Conservation (phyloP, 2,797 vertebrate species). For the Austrolebias charrua region DNA sequence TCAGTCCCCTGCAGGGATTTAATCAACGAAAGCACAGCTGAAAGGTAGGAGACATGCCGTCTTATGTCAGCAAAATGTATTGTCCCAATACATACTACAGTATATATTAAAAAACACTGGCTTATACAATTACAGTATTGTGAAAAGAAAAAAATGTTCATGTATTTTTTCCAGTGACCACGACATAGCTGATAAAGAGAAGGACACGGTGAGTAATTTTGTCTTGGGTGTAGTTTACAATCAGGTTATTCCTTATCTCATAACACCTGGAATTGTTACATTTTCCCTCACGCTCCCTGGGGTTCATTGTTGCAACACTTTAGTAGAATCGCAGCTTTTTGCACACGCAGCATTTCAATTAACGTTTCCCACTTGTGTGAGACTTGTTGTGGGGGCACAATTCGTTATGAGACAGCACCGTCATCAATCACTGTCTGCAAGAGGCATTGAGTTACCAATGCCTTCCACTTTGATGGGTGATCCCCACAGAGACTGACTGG, state of each 20-base stretch:
- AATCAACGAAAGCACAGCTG: conserved; percentile 17
- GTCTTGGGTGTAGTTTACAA: conserved; percentile 25
- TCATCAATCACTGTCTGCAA: conserved; percentile 82
- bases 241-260: conserved; percentile 26
- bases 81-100: not conserved
- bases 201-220: conserved; percentile 56
- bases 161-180: conserved; percentile 40
- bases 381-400: conserved; percentile 66
- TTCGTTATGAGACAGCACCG: conserved; percentile 70
- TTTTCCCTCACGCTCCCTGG: conserved; percentile 13
- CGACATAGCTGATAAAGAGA: conserved; percentile 14
- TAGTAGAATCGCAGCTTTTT: conserved; percentile 57
- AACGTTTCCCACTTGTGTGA: conserved; percentile 71
- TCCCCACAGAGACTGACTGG: conserved; percentile 70
- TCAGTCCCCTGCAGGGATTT: conserved; percentile 40
- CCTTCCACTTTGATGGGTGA: conserved; percentile 79
- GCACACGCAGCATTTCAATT: conserved; percentile 77
- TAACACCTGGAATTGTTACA: conserved; percentile 25
- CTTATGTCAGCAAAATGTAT: not conserved
- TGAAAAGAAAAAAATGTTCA: conserved; percentile 5
- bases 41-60: conserved; percentile 40
- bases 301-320: conserved; percentile 43
- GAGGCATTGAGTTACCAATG: conserved; percentile 78
- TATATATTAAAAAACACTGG: conserved; percentile 1
- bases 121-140: conserved; percentile 7